A percentile compares a stretch with the other conserved stretches of the same genome.
phyloP scores from a whole-genome alignment of 2,113 vertebrate genomes.

The Semnornis frantzii region DNA sequence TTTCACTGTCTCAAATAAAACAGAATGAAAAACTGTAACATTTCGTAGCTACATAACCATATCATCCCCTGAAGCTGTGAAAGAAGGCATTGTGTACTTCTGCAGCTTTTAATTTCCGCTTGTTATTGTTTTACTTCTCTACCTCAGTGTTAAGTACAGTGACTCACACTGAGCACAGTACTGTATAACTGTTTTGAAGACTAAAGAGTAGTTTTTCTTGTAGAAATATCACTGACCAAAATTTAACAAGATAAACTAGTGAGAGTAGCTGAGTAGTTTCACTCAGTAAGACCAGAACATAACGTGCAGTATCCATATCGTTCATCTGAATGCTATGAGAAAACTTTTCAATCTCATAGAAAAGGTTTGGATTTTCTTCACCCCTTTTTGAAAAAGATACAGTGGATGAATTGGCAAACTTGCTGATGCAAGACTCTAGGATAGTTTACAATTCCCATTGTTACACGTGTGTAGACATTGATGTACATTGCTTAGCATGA shows the following conservation, averaged over 20 bases:
- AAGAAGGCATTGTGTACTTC: slow-evolving; percentile 1
- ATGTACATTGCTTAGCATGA: not conserved
- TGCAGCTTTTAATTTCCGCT: slow-evolving; percentile 23
- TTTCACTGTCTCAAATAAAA: slow-evolving; percentile 27
- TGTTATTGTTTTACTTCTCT: slow-evolving; percentile 24
- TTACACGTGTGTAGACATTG: too few relatives aligned
- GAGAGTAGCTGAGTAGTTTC: not conserved
- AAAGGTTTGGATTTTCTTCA: not conserved
- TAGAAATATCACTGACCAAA: not conserved
- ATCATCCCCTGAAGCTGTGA: not conserved
- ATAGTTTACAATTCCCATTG: not conserved
- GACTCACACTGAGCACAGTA: not conserved
- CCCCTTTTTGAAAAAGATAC: not conserved
- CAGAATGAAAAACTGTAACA: slow-evolving; percentile 23
- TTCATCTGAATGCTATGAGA: not conserved
- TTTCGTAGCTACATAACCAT: slow-evolving; percentile 34
- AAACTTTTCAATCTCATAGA: not conserved
- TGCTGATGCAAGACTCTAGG: not conserved
- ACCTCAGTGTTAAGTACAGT: not conserved
- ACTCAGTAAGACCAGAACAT: not conserved
- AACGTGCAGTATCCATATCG: not conserved
- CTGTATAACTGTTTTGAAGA: not conserved
- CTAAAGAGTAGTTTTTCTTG: not conserved
- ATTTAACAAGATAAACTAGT: not conserved
- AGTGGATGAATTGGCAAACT: not conserved